Evolutionary conservation across 2,888 invertebrate genomes (phyloP), one percentile per base, ranked within the genome.

Genomic region (Argyresthia goedartella): DNA sequence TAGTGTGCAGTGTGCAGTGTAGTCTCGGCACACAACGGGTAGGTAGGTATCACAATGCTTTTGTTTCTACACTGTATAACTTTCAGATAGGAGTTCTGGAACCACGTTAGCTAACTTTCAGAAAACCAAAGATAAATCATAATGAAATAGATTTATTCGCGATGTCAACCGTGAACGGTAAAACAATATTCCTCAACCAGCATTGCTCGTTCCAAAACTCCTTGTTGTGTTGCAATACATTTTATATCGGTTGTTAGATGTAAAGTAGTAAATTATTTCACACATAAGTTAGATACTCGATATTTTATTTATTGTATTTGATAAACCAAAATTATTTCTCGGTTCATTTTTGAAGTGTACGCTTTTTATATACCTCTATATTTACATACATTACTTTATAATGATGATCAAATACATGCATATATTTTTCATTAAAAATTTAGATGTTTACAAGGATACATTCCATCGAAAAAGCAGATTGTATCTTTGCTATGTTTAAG

Each of bases 221-320:
- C 84, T 82, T 76, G 64, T 71, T 71, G 71, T 80, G 80, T 85
- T 85, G 85, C 85, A 84, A 85, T 86, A 84, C 79, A 78, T 79
- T 77, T 25, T 74, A 69, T 82, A 76, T 81, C 74, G 67, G 80
- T 53, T 76, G 48, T 45, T 82, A 84, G 81, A 71, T 81, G 79
- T 85, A 84, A 82, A 77, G 71, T 85, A 86, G 84, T 85, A 84
- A 86, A 84, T 86, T 85, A 85, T 86, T 85, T 82, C 81, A 77
- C 79, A 75, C 73, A 74, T 84, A 78, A 81, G 77, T 81, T 81
- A 86, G 76, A 71, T 71, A 73, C 71, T 75, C 76, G 73, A 76
- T 80, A 78, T 78, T 53, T 76, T 82, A 82, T 84, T 85, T 80
- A 81, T 81, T 82, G 63, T 76, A 71, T 71, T 71, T 73, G 73